Base-by-base conservation (phyloP, 64 coral and sea anemone genomes). In the Dendrophyllia cribrosa region DNA sequence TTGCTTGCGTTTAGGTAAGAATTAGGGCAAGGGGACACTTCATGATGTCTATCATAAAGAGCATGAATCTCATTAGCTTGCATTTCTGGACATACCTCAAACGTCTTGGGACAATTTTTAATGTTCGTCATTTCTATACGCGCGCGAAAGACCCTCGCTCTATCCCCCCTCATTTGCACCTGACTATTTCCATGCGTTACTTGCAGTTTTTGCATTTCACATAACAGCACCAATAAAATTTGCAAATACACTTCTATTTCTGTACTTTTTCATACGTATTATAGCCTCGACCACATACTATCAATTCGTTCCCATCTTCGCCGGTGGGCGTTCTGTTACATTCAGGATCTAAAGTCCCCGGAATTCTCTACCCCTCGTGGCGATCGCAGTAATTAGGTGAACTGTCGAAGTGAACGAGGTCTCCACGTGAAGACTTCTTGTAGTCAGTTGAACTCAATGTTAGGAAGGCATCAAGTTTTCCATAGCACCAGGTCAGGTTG, bases 231-330 rank as follows among this genome's bases (percentile, higher is more conserved):
- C 95, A 97, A 15, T 83, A 48, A 76, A 97, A 97, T 52, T 90
- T 88, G 52, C 95, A 97, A 24, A 75, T 62, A 24, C 95, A 97
- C 15, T 26, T 52, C 58, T 44, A 91, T 20, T 20, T 86, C 21
- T 78, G 73, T 1, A 87, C 65, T 6, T 87, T 87, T 15, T 97
- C 92, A 26, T 97, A 88, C 19, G 92, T 97, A 19, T 97, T 82
- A n/a, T 97, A 97, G 3, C 95, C 95, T 51, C 95, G 88, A 5
- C 92, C 82, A 69, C 95, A 97, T 59, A 92, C 94, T 75, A 97
- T 71, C 5, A 59, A 2, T 7, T 34, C 58, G 68, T 92, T 94
- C 23, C 76, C 62, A 20, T 51, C 88, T 24, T 58, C 64, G 20
- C 74, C 88, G 4, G 19, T 76, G 17, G 77, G 77, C 9, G 82